A percentile compares a stretch with the other conserved stretches of the same genome.
These are phyloP conservation scores for Pediacus dermestoides DNA, from an alignment of 2,888 invertebrate genomes.

Conservation along the genomic window DNA sequence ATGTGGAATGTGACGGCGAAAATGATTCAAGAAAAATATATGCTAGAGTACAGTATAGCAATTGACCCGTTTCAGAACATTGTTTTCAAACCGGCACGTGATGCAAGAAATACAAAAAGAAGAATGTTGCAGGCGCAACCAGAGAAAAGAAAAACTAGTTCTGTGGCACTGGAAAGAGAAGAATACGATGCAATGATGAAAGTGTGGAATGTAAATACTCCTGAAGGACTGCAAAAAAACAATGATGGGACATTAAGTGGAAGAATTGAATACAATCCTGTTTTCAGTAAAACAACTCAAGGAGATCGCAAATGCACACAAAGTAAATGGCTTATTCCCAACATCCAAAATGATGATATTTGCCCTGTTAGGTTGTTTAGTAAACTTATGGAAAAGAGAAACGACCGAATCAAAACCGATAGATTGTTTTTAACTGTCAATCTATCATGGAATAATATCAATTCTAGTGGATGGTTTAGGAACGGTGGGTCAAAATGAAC, in stretches of 20 bases:
- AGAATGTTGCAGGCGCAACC: constrained; percentile 13
- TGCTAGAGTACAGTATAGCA: constrained; percentile 15
- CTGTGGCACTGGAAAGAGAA: constrained; percentile 8
- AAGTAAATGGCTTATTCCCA: constrained; percentile 21
- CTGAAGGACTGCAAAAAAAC: constrained; percentile 42
- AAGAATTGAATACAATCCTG: constrained; percentile 22
- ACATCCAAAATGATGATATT: constrained; percentile 13
- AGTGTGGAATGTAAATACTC: constrained; percentile 16
- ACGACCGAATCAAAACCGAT: constrained; percentile 7
- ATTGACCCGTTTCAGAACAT: constrained; percentile 23
- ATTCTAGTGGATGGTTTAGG: constrained; percentile 8
- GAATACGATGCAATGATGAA: constrained; percentile 11
- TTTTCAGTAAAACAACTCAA: constrained; percentile 23
- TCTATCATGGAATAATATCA: constrained; percentile 12
- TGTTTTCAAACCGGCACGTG: constrained; percentile 20
- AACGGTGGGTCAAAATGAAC: constrained; percentile 9
- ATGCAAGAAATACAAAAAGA: constrained; percentile 20
- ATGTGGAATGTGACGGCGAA: constrained; percentile 25
- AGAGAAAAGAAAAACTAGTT: constrained; percentile 17
- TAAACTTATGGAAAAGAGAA: constrained; percentile 5
- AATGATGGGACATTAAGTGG: constrained; percentile 11
- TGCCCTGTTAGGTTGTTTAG: constrained; percentile 15
- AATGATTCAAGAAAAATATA: constrained; percentile 22
- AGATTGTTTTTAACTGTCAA: constrained; percentile 10
- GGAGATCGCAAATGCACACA: constrained; percentile 17